These are phyloP conservation scores for Poecilia picta DNA, from an alignment of 2,797 vertebrate genomes.

Conservation along the genomic window DNA sequence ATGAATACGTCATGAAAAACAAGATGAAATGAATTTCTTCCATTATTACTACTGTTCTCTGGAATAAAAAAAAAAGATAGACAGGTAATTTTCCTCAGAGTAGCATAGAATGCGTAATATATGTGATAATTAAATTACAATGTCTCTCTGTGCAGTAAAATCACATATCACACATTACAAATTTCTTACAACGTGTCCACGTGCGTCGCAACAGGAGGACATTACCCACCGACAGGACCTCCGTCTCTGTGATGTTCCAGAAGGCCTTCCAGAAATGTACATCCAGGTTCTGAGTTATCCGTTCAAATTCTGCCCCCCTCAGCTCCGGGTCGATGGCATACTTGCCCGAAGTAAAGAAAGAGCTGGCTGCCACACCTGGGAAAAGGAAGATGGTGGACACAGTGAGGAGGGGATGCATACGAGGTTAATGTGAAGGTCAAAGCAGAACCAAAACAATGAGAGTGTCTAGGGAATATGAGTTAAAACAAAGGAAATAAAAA, in stretches of 20 bases:
- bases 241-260: slow-evolving; percentile 93
- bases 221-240: slow-evolving; percentile 87
- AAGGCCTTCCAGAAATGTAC: slow-evolving; percentile 94
- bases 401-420: slow-evolving; percentile 1
- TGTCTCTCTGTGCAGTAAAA: not conserved
- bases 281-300: slow-evolving; percentile 92
- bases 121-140: slow-evolving; percentile 41
- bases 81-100: slow-evolving; percentile 43
- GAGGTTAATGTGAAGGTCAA: not conserved
- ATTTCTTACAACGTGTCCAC: not conserved
- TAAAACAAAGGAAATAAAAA: not conserved
- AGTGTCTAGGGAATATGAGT: not conserved
- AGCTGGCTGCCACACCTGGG: slow-evolving; percentile 89
- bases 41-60: slow-evolving; percentile 59
- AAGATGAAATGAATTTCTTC: slow-evolving; percentile 68
- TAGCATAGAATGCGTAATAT: slow-evolving; percentile 38
- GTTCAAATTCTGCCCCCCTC: slow-evolving; percentile 89
- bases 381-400: not conserved
- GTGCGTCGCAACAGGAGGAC: slow-evolving; percentile 1
- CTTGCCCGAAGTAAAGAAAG: slow-evolving; percentile 90
- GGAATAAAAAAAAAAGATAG: slow-evolving; percentile 54
- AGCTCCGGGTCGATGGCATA: slow-evolving; percentile 93
- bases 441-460: slow-evolving; percentile 1
- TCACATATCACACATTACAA: slow-evolving; percentile 9
- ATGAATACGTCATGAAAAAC: slow-evolving; percentile 69